phyloP scores from a whole-genome alignment of 2,888 invertebrate genomes.

The Calameuta filiformis region DNA sequence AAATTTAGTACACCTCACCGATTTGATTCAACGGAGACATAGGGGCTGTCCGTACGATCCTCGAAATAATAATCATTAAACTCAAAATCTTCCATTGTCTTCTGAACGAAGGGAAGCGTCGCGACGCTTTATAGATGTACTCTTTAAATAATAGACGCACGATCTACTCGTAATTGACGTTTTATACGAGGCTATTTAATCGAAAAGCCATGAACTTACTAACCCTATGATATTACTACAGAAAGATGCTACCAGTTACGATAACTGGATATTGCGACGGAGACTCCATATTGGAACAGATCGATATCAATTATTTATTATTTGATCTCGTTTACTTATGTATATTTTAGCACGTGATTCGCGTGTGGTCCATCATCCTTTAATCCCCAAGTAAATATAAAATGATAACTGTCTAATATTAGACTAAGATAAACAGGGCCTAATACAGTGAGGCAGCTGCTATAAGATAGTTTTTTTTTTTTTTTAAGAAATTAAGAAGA shows the following conservation, averaged over 20 bases:
- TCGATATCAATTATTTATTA: slow-evolving; percentile 13
- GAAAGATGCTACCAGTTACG: not conserved
- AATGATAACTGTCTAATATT: not conserved
- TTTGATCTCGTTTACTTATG: not conserved
- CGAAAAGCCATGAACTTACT: slow-evolving; percentile 3
- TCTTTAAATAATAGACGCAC: not conserved
- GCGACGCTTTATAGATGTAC: not conserved
- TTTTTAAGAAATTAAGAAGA: not conserved
- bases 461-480: not conserved
- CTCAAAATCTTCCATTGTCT: slow-evolving; percentile 14
- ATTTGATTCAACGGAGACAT: not conserved
- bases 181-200: not conserved
- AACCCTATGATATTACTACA: not conserved
- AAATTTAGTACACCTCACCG: slow-evolving; percentile 4
- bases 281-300: not conserved
- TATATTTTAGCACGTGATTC: not conserved
- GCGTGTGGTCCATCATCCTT: not conserved
- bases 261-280: not conserved
- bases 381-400: not conserved
- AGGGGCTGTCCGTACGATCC: not conserved
- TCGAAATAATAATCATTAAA: slow-evolving; percentile 13
- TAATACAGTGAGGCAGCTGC: not conserved
- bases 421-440: not conserved
- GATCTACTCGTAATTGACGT: not conserved
- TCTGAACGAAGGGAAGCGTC: not conserved